Conservation (phyloP, 2,113 vertebrate species). For the Octodon degus region DNA sequence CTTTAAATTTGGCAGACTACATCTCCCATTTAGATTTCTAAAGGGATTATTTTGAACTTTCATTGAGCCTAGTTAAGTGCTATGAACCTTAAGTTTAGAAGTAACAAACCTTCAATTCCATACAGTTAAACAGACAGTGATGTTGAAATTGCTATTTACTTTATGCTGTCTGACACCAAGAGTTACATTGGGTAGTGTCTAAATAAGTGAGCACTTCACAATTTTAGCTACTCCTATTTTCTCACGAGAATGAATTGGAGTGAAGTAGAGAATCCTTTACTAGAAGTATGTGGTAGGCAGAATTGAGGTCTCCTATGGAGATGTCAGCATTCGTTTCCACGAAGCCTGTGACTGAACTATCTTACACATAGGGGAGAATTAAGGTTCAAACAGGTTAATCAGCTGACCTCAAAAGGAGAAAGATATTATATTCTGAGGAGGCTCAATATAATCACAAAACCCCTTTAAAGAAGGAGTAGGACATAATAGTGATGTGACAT, state of each 20-base stretch:
- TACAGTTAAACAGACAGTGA: background rate
- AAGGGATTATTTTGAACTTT: constrained; percentile 56
- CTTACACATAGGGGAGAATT: background rate
- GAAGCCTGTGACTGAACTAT: background rate
- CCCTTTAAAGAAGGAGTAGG: background rate
- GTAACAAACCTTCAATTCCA: background rate
- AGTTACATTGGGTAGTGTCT: background rate
- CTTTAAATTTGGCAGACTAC: constrained; percentile 54
- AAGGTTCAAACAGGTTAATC: background rate
- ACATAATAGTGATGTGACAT: background rate
- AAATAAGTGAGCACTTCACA: constrained; percentile 14
- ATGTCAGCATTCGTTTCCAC: background rate
- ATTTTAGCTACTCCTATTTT: background rate
- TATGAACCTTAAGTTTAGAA: constrained; percentile 39
- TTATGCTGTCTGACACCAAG: background rate
- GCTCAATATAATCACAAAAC: background rate
- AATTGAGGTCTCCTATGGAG: background rate
- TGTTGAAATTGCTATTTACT: background rate
- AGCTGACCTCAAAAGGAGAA: background rate
- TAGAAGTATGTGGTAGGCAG: background rate
- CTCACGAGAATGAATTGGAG: background rate
- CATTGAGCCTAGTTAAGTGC: constrained; percentile 23
- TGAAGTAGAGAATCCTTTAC: background rate
- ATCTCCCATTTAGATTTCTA: background rate
- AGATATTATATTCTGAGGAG: background rate